phyloP scores from a whole-genome alignment of 1,140 invertebrate species.

The Leptinotarsa lineolata region DNA sequence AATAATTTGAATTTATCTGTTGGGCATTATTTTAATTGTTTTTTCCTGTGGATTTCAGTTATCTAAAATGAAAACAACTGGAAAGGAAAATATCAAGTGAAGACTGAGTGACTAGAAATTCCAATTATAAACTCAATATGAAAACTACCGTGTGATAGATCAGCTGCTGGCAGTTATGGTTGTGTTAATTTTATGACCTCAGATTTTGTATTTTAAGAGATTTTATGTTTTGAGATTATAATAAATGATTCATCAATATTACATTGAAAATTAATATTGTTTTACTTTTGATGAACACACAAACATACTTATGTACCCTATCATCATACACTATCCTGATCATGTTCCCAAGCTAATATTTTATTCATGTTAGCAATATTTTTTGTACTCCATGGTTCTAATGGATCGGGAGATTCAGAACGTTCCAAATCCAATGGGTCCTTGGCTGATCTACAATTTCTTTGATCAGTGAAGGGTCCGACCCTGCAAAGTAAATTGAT shows the following conservation, averaged over 20 bases:
- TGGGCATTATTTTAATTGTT: no score
- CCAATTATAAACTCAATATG: not conserved
- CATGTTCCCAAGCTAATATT: constrained; percentile 67
- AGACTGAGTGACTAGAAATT: not conserved
- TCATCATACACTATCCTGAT: constrained; percentile 43
- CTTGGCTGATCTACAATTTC: constrained; percentile 47
- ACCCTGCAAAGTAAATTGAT: constrained; percentile 52
- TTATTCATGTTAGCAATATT: constrained; percentile 73
- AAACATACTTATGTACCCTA: no score
- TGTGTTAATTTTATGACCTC: not conserved
- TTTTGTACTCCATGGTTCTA: constrained; percentile 74
- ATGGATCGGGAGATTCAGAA: constrained; percentile 64
- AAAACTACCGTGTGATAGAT: not conserved
- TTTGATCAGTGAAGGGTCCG: constrained; percentile 52
- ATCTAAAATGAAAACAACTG: constrained; percentile 14
- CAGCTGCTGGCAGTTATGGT: not conserved
- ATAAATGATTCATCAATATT: not conserved
- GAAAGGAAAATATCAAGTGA: constrained; percentile 12
- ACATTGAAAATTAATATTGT: no score
- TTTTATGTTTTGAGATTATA: not conserved
- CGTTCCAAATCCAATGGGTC: constrained; percentile 40
- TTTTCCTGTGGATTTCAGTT: constrained; percentile 13
- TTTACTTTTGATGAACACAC: no score
- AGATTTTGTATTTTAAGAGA: not conserved
- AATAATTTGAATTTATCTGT: no score